phyloP scores from a whole-genome alignment of 2,113 vertebrate species.

The Vidua macroura region DNA sequence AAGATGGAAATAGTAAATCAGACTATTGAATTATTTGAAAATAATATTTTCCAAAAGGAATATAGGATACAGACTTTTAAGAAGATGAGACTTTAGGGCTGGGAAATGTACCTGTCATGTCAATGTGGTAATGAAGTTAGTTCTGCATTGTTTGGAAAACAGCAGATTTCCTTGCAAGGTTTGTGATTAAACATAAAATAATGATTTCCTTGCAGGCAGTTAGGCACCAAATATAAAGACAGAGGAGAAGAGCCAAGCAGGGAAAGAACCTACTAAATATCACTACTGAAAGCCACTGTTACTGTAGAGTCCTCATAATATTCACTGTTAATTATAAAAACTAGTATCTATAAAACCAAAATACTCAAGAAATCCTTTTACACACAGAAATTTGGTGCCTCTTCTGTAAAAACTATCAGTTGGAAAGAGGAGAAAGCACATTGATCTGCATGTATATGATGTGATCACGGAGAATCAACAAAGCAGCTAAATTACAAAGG shows the following conservation, averaged over 20 bases:
- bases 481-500: slow-evolving; percentile 23
- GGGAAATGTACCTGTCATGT: neutral
- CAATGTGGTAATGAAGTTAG: slow-evolving; percentile 42
- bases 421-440: neutral
- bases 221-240: slow-evolving; percentile 6
- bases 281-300: neutral
- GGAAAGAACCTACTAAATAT: neutral
- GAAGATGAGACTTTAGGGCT: neutral
- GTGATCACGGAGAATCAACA: neutral
- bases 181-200: slow-evolving; percentile 59
- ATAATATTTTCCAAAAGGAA: slow-evolving; percentile 14
- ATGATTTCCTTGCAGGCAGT: slow-evolving; percentile 40
- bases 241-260: neutral
- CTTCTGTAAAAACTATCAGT: neutral
- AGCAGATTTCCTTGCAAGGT: slow-evolving; percentile 43
- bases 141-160: slow-evolving; percentile 56
- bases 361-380: neutral
- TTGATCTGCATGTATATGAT: neutral
- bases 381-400: neutral
- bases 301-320: neutral
- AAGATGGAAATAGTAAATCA: neutral
- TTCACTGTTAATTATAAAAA: slow-evolving; percentile 41
- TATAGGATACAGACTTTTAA: neutral
- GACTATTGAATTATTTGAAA: neutral
- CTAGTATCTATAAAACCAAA: slow-evolving; percentile 17